Evolutionary conservation across 1,140 invertebrate species (phyloP), one percentile per base, ranked within the genome.

Genomic region (Drosophila lacteicornis): DNA sequence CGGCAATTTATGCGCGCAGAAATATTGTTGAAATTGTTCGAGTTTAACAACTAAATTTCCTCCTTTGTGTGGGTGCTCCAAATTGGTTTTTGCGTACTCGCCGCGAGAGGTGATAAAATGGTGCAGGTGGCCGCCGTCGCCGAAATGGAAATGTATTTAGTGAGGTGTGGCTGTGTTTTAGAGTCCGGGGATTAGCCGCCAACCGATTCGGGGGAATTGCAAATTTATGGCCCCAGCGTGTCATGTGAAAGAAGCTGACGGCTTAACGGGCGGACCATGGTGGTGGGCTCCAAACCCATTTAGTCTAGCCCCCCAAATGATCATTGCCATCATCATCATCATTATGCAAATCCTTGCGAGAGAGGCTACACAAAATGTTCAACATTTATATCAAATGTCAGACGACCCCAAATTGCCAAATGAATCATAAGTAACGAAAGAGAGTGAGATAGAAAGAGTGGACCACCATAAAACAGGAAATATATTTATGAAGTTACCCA

Each of bases 31-130:
- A 88, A 86, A 87, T 87, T 87, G 84, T 79, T 82, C 63, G 84
- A 87, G 80, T 88, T 87, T 83, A 87, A 87, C 84, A 87, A 87
- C 84, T 87, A 87, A 87, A 88, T 87, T 87, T 82, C 45, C 82
- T 62, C 75, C 80, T 66, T 59, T 65, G 78, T 81, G 79, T 79
- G 69, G 62, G 75, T 85, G 81, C 78, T 82, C 75, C 65, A 82
- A 88, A 88, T 88, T 88, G 85, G 78, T 86, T 86, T 87, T 80
- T 83, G 71, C 69, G 38, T 63, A 25, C 49, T 59, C 51, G 62
- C 27, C 58, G 58, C 57, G 43, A 51, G 59, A 71, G 69, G 82
- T 80, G 83, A 87, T 88, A 83, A 87, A 87, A 71, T 80, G 71
- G 55, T 87, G 84, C 83, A 83, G 76, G 83, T 87, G 83, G 50